Base-by-base conservation (phyloP, 1,140 invertebrate species). In the Orchesella cincta region DNA sequence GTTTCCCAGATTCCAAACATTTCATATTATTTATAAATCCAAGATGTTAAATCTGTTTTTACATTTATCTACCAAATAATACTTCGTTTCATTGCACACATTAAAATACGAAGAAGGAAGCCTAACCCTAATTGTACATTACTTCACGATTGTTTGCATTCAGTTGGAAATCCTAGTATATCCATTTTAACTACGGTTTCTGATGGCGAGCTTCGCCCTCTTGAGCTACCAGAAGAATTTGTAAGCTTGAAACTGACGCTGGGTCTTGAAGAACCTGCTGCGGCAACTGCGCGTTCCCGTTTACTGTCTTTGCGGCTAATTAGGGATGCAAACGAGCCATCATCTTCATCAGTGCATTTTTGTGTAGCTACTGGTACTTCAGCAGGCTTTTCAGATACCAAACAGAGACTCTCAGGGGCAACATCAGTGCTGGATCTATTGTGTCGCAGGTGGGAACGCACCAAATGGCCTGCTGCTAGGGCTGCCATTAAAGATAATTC, bases 401-500 rank as follows among this genome's bases (percentile, higher is more conserved):
- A 71, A 71, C 14, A 2, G 34, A 35, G 2, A 46, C 5, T 73
- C 5, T 36, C 23, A 20, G 71, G 26, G 12, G 35, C 36, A 5
- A 73, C 71, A 57, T 75, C 77, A 0, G 73, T 70, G 0, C 77
- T 73, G 5, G 79, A 92, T 87, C 94, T 89, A 84, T 96, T 96
- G 83, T 95, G 93, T 82, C 90, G 90, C 86, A 97, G 90, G 87
- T 99, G 98, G 86, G 96, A 98, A 84, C 93, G 92, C 31, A 99
- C 98, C 83, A 99, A 89, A 86, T 99, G 94, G 74, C 95, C 97
- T 77, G 96, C 95, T 31, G 96, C 93, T 64, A 99, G 88, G 0
- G 98, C 97, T n/a, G 97, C 94, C 93, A 99, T 95, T 2, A 99
- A 88, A 75, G 96, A 98, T 12, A 99, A 87, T 86, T 99, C 98